Conservation (phyloP, 1,140 invertebrate species). For the Globodera rostochiensis region DNA sequence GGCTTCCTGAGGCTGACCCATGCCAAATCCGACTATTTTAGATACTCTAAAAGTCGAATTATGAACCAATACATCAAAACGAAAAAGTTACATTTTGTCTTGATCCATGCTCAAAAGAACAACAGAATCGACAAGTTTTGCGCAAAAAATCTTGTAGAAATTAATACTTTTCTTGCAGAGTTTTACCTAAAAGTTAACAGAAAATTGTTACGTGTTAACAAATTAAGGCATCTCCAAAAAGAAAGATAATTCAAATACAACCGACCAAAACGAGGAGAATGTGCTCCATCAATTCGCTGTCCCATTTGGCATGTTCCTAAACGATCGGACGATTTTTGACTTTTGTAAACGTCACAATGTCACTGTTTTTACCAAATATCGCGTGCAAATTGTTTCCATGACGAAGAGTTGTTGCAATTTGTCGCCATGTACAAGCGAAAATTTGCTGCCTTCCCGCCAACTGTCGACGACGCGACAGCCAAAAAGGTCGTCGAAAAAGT, state of each 20-base stretch:
- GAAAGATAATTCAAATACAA: not conserved
- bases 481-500: constrained; percentile 13
- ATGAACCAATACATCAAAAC: not conserved
- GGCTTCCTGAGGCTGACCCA: constrained; percentile 2
- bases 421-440: constrained; percentile 11
- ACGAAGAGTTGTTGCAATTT: constrained; percentile 13
- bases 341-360: not conserved
- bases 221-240: no score
- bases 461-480: not conserved
- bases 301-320: constrained; percentile 30
- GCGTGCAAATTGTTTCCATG: constrained; percentile 24
- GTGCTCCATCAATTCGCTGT: constrained; percentile 16
- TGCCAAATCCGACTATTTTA: constrained; percentile 5
- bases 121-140: constrained; percentile 18
- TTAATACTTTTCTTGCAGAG: not conserved
- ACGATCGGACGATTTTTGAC: not conserved
- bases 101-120: constrained; percentile 12
- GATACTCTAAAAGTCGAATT: not conserved
- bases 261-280: constrained; percentile 10
- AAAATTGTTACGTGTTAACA: not conserved
- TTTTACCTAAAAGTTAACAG: not conserved
- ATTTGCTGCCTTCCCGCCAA: constrained; percentile 9
- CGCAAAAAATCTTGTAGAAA: constrained; percentile 29
- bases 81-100: constrained; percentile 24
- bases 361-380: constrained; percentile 16